Percentiles rank a stretch among this genome's conserved stretches.
These are phyloP conservation scores for Ursus arctos DNA, from an alignment of 2,113 vertebrate species.

Conservation along the genomic window DNA sequence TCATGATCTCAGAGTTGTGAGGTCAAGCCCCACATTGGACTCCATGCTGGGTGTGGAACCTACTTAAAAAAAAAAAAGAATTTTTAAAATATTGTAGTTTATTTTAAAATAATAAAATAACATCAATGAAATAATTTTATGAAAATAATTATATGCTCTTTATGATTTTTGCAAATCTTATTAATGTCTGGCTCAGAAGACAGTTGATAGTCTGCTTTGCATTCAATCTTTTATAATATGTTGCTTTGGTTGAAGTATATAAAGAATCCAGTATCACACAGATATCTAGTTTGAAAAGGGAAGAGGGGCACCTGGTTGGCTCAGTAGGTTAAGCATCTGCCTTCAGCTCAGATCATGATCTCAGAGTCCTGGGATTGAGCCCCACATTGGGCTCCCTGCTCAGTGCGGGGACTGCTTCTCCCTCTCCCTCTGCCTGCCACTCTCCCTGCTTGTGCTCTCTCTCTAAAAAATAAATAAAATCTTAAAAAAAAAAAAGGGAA, in stretches of 20 bases:
- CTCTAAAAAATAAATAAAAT: no score
- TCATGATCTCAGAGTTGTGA: background rate
- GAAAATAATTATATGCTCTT: background rate
- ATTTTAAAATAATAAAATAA: background rate
- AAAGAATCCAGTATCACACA: background rate
- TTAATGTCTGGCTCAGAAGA: background rate
- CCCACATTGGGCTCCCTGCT: no score
- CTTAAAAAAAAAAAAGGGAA: background rate
- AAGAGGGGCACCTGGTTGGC: background rate
- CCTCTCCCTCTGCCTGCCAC: no score
- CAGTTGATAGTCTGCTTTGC: background rate
- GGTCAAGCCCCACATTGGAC: background rate
- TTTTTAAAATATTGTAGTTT: background rate
- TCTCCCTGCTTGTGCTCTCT: no score
- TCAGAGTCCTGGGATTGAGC: no score
- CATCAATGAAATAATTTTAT: background rate
- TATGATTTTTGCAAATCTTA: background rate
- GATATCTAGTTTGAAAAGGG: background rate
- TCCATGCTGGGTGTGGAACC: background rate
- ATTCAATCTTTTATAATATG: background rate
- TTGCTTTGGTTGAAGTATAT: background rate
- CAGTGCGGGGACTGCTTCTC: no score
- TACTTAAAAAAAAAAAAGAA: background rate
- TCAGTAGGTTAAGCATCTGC: no score
- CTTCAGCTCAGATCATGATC: no score